Conservation (phyloP, 2,888 invertebrate species). For the Idaea biselata region DNA sequence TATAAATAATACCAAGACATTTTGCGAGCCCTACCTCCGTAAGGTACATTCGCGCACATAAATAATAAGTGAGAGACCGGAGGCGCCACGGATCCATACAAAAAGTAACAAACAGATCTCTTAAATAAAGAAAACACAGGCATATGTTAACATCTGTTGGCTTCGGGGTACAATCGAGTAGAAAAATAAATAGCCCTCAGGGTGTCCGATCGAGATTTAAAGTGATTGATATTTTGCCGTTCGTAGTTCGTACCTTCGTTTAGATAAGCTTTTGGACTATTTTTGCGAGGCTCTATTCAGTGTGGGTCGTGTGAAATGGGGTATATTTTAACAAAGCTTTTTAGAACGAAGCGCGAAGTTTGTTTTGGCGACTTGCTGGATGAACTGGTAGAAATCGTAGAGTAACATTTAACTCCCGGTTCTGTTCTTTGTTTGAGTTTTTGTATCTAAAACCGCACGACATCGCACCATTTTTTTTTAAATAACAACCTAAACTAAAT, state of each 20-base stretch:
- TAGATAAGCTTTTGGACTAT: neutral
- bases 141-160: constrained; percentile 78
- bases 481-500: too few relatives aligned
- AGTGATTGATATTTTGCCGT: constrained; percentile 3
- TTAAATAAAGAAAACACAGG: constrained; percentile 79
- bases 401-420: too few relatives aligned
- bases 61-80: constrained; percentile 78
- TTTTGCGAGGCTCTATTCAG: neutral
- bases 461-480: too few relatives aligned
- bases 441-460: too few relatives aligned
- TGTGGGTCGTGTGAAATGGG: neutral
- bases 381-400: too few relatives aligned
- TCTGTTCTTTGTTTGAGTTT: too few relatives aligned
- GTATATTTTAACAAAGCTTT: neutral
- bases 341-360: neutral
- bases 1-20: constrained; percentile 15
- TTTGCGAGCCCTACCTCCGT: constrained; percentile 27
- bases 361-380: too few relatives aligned
- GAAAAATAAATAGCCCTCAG: constrained; percentile 41
- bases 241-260: neutral
- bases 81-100: constrained; percentile 75
- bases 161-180: constrained; percentile 47
- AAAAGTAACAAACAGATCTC: constrained; percentile 78
- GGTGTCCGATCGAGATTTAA: constrained; percentile 27
- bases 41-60: constrained; percentile 68